These are phyloP conservation scores for Lipotes vexillifer DNA, from an alignment of 2,113 vertebrate genomes.

Conservation along the genomic window DNA sequence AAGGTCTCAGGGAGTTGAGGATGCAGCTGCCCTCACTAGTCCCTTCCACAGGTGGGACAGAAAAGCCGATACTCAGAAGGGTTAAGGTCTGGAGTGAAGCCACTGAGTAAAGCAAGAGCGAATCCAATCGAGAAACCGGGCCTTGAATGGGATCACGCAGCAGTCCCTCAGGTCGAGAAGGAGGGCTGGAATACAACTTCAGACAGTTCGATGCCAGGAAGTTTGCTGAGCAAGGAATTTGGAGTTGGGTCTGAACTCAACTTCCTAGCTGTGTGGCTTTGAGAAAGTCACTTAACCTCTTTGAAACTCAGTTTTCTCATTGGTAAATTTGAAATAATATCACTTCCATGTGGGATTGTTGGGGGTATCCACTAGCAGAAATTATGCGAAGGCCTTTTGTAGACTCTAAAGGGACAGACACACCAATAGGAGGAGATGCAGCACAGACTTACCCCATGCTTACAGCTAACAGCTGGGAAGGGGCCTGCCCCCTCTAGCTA, in stretches of 20 bases:
- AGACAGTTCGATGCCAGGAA: neutral
- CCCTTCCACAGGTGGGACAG: neutral
- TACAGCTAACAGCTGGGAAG: neutral
- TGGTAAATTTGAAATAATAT: neutral
- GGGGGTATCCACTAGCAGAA: neutral
- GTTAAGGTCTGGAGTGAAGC: neutral
- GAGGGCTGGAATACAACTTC: neutral
- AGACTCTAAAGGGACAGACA: neutral
- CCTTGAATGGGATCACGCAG: neutral
- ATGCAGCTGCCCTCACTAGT: neutral
- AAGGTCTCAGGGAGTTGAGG: neutral
- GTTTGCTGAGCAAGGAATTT: neutral
- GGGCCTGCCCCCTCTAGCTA: neutral
- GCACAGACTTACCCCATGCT: rapidly evolving
- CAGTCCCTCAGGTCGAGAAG: neutral
- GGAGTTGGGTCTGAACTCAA: neutral
- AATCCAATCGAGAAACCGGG: neutral
- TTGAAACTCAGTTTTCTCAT: neutral
- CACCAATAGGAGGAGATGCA: neutral
- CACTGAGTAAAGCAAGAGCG: neutral
- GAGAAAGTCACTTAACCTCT: neutral
- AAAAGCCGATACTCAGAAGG: neutral
- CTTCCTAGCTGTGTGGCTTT: neutral
- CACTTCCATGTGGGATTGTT: neutral
- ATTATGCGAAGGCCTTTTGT: neutral